Conservation (phyloP, 2,113 vertebrate species). For the Gymnobelideus leadbeateri region DNA sequence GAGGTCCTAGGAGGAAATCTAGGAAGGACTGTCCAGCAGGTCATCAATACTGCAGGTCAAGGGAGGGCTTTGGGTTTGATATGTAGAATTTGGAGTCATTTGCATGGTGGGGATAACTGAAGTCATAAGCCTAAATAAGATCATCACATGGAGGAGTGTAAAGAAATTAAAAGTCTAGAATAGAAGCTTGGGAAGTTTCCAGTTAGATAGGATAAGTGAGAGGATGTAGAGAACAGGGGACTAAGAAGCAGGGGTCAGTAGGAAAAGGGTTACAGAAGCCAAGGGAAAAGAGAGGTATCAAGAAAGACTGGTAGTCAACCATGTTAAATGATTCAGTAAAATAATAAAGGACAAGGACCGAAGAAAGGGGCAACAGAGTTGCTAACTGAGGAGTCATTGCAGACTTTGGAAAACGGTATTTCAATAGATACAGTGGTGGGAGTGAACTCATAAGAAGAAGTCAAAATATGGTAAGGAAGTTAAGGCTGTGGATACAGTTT, state of each 20-base stretch:
- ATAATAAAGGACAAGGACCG: neutral
- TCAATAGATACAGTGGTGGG: too few relatives aligned
- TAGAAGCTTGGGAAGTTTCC: too few relatives aligned
- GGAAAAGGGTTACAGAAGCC: neutral
- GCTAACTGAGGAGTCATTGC: too few relatives aligned
- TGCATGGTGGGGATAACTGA: too few relatives aligned
- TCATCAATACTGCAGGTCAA: neutral
- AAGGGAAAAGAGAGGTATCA: too few relatives aligned
- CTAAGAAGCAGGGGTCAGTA: neutral
- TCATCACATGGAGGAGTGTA: neutral
- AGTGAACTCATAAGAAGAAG: neutral
- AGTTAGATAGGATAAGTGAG: neutral
- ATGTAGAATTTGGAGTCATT: too few relatives aligned
- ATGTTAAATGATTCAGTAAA: neutral
- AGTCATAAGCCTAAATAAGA: neutral
- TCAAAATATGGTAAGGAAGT: neutral
- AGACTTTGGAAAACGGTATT: neutral
- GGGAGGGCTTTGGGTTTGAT: neutral
- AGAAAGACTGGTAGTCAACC: neutral
- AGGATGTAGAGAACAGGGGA: neutral
- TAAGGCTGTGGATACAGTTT: neutral
- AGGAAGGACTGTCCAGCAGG: neutral
- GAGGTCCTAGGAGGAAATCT: neutral
- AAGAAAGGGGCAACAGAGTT: neutral
- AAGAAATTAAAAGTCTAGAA: neutral